These are phyloP conservation scores for Eubasilissa regina DNA, from an alignment of 1,140 invertebrate species.

Conservation along the genomic window DNA sequence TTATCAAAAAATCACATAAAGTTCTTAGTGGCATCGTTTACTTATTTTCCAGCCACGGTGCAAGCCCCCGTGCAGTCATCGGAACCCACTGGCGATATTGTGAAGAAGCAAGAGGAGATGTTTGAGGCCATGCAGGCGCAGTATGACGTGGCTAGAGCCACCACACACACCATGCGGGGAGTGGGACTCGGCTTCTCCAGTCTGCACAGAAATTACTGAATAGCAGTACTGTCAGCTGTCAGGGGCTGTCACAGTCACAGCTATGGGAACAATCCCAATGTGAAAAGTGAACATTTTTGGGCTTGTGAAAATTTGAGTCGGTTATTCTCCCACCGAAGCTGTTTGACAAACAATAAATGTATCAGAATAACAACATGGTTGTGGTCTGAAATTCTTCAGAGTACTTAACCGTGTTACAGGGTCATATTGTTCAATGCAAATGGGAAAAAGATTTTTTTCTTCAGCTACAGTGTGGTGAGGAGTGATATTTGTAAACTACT, in stretches of 20 bases:
- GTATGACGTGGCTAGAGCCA: constrained; percentile 93
- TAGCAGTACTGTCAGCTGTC: too few relatives aligned
- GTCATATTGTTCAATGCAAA: too few relatives aligned
- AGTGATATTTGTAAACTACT: too few relatives aligned
- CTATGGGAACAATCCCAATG: not conserved
- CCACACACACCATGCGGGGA: constrained; percentile 94
- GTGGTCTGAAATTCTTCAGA: not conserved
- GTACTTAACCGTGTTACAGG: too few relatives aligned
- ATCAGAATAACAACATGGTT: not conserved
- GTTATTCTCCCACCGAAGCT: not conserved
- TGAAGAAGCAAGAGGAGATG: constrained; percentile 91
- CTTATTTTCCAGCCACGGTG: not conserved
- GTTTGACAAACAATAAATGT: not conserved
- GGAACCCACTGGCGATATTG: constrained; percentile 72
- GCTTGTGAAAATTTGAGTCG: too few relatives aligned
- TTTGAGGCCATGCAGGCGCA: constrained; percentile 94
- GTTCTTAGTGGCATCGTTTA: too few relatives aligned
- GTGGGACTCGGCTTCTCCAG: constrained; percentile 86
- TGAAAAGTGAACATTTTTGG: not conserved
- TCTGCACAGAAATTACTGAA: constrained; percentile 44
- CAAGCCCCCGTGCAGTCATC: constrained; percentile 60
- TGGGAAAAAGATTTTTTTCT: too few relatives aligned
- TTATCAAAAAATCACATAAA: too few relatives aligned
- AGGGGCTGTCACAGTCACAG: too few relatives aligned
- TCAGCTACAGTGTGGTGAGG: too few relatives aligned